Base-by-base conservation (phyloP, 1,140 invertebrate species). In the Plectrocnemia conspersa region DNA sequence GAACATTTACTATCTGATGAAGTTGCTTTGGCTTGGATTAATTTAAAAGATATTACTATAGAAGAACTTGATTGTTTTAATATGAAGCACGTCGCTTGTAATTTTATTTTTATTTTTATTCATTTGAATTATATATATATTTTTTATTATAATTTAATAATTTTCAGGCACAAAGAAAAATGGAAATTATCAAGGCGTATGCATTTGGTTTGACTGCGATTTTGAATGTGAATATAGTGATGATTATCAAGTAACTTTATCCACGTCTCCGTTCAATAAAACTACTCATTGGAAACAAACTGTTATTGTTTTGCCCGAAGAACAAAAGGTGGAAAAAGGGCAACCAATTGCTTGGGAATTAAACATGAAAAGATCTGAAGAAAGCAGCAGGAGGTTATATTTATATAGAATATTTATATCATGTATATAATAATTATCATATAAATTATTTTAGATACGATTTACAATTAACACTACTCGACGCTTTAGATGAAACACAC, bases 231-330 rank as follows among this genome's bases (percentile, higher is more conserved):
- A 64, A 6, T 44, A 58, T 11, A 56, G 40, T 33, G 57, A 64
- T 22, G 61, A 61, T 3, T 55, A 66, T 11, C 63, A 66, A 9
- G 73, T 88, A n/a, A 68, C 74, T 7, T 77, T 92, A 36, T 84
- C 82, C 49, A 91, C 89, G 59, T 85, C 83, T 64, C 93, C 86
- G 46, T 76, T 75, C 56, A 80, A 81, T 64, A 77, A 78, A 56
- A 76, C 79, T 42, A 98, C 95, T 6, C 95, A 98, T 74, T 98
- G 96, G 96, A 97, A 97, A 72, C 97, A 98, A 72, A 97, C 94
- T 1, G 82, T 96, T 6, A 95, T 99, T 68, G 74, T 82, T 2
- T 63, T 84, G 25, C 81, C 81, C 7, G 67, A 77, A 46, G 74
- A 77, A 42, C 68, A 73, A 56, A 57, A 66, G 27, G 67, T 83